Percentiles rank a stretch among this genome's conserved stretches.
Conservation (phyloP, 2,797 vertebrate species). For the Sebastes itinus region DNA sequence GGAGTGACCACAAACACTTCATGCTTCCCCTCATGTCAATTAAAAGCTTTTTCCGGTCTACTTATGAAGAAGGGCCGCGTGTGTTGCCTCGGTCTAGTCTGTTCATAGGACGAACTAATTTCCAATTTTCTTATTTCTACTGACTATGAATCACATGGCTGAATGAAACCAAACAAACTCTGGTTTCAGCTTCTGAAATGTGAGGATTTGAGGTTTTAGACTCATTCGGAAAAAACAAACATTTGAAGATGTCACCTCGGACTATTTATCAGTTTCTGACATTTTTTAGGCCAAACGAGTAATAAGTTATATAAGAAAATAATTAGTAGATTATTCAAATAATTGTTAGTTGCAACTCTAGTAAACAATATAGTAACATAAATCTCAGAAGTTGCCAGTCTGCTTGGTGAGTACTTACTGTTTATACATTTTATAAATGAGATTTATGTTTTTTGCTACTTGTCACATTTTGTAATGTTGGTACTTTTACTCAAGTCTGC, state of each 20-base stretch:
- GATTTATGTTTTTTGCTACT: neutral
- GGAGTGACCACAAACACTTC: conserved; percentile 52
- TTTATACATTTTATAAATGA: neutral
- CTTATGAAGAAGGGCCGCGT: neutral
- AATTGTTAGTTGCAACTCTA: neutral
- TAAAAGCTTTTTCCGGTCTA: conserved; percentile 44
- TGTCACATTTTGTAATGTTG: neutral
- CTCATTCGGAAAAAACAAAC: too few relatives aligned
- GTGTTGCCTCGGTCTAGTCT: neutral
- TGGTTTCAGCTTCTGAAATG: too few relatives aligned
- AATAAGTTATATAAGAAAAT: neutral
- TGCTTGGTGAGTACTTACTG: neutral
- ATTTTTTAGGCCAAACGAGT: neutral
- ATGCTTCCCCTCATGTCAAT: conserved; percentile 42
- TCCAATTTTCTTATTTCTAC: neutral
- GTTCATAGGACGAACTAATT: neutral
- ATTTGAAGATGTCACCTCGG: too few relatives aligned
- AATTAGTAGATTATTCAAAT: neutral
- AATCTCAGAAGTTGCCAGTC: neutral
- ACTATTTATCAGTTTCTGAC: neutral
- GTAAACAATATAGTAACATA: neutral
- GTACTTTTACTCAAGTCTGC: neutral
- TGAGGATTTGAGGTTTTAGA: too few relatives aligned
- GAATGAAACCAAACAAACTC: too few relatives aligned
- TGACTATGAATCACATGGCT: neutral